Percentiles rank a stretch among this genome's conserved stretches.
These are phyloP conservation scores for Drosophila bipectinata DNA, from an alignment of 1,140 invertebrate genomes.

Conservation along the genomic window DNA sequence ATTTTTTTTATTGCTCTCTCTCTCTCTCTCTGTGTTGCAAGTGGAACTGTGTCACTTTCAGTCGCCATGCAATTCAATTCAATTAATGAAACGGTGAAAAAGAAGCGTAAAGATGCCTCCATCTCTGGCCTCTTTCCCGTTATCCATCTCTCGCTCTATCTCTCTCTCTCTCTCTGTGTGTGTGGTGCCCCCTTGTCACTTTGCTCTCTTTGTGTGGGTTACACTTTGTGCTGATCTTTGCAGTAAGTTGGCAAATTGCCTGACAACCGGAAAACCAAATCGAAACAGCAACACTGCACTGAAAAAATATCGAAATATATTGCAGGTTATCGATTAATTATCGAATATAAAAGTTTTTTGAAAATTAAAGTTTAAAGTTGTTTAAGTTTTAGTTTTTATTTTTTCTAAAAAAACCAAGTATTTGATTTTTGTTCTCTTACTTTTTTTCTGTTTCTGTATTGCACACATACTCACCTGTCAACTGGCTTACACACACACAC, in stretches of 20 bases:
- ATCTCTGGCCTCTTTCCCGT: constrained; percentile 10
- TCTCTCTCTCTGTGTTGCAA: constrained; percentile 25
- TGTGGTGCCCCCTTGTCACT: constrained; percentile 19
- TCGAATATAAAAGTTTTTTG: background rate
- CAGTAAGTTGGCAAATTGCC: constrained; percentile 79
- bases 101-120: constrained; percentile 42
- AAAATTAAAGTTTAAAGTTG: background rate
- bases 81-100: constrained; percentile 76
- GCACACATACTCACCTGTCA: constrained; percentile 46
- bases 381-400: background rate
- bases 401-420: background rate
- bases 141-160: background rate
- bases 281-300: constrained; percentile 27
- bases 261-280: constrained; percentile 72
- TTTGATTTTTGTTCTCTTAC: background rate
- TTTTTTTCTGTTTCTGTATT: background rate
- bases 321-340: background rate
- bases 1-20: background rate
- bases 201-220: constrained; percentile 32
- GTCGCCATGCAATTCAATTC: constrained; percentile 70
- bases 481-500: constrained; percentile 63
- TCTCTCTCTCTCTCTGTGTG: background rate
- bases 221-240: constrained; percentile 79
- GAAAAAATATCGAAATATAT: background rate
- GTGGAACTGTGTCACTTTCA: constrained; percentile 35